Conservation (phyloP, 2,113 vertebrate species). For the Misgurnus mizolepis region DNA sequence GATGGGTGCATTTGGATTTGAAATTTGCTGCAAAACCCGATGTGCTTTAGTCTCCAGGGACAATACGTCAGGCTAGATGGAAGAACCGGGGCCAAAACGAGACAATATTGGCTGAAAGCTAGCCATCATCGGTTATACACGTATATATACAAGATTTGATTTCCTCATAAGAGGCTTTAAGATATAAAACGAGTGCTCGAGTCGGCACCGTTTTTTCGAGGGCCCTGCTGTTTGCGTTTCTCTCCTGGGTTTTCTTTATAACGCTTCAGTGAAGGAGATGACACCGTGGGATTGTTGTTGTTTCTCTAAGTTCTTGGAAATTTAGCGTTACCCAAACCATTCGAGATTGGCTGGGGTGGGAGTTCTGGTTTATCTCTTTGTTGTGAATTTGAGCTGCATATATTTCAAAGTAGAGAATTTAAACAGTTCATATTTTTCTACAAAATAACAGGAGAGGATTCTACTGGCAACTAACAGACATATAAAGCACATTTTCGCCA, state of each 20-base stretch:
- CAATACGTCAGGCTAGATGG: not conserved
- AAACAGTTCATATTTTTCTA: constrained; percentile 58
- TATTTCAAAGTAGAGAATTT: constrained; percentile 56
- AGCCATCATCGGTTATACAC: not conserved
- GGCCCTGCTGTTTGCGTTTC: constrained; percentile 27
- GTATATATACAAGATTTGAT: not conserved
- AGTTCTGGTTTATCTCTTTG: constrained; percentile 48
- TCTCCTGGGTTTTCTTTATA: constrained; percentile 31
- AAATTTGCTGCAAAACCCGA: constrained; percentile 21
- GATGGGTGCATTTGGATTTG: constrained; percentile 24
- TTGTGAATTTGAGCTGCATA: constrained; percentile 62
- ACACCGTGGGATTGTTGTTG: constrained; percentile 41
- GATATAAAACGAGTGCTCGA: constrained; percentile 4
- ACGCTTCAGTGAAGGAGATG: constrained; percentile 26
- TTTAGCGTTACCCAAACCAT: constrained; percentile 27
- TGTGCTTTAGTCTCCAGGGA: not conserved
- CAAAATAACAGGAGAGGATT: constrained; percentile 34
- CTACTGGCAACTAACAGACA: constrained; percentile 66
- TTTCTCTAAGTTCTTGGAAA: constrained; percentile 33
- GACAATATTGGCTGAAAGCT: not conserved
- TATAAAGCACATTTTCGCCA: constrained; percentile 75
- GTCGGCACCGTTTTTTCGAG: not conserved
- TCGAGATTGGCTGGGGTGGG: constrained; percentile 16
- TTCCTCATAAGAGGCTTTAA: not conserved
- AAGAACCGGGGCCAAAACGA: no score